Conservation (phyloP, 2,888 invertebrate genomes). For the Patella ulyssiponensis region DNA sequence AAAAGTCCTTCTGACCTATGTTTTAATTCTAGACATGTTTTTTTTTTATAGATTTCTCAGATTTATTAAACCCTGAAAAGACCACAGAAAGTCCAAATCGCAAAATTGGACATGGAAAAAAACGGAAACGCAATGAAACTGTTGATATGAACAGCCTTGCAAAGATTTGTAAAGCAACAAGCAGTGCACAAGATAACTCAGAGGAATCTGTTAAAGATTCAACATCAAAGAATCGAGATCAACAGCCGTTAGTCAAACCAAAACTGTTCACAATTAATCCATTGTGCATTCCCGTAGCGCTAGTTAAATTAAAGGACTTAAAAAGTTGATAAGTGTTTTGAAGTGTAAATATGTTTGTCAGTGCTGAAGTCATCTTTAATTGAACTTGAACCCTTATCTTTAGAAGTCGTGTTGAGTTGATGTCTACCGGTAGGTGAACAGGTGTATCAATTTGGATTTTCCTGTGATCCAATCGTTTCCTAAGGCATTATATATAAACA, state of each 20-base stretch:
- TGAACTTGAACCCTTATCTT: background rate
- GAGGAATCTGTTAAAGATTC: background rate
- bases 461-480: too few relatives aligned
- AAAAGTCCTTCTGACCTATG: conserved; percentile 43
- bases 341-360: background rate
- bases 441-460: too few relatives aligned
- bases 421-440: too few relatives aligned
- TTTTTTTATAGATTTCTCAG: conserved; percentile 27
- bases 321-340: background rate
- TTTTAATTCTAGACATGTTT: background rate
- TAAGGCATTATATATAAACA: too few relatives aligned
- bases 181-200: background rate
- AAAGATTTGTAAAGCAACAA: background rate
- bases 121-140: background rate
- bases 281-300: conserved; percentile 52
- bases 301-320: conserved; percentile 34
- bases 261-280: conserved; percentile 54
- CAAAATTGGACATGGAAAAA: background rate
- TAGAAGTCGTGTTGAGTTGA: too few relatives aligned
- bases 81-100: too few relatives aligned
- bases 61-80: conserved; percentile 11
- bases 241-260: conserved; percentile 42
- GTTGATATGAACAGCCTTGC: too few relatives aligned
- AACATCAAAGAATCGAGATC: background rate
- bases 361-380: background rate